These are phyloP conservation scores for Anorthoa munda DNA, from an alignment of 2,888 invertebrate species.

Conservation along the genomic window DNA sequence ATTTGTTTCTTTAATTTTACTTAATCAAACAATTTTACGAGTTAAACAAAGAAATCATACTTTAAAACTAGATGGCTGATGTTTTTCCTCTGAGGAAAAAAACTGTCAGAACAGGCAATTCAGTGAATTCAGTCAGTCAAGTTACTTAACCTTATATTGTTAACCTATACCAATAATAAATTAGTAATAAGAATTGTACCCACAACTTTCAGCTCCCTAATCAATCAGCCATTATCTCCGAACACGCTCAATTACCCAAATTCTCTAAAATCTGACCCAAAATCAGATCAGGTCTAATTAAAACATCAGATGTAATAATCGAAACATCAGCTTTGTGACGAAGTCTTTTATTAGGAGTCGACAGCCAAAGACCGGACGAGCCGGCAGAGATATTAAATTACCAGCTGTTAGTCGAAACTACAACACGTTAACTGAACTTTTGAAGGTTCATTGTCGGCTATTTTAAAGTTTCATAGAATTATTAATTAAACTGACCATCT, in stretches of 20 bases:
- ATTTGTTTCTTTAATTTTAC: too few species aligned
- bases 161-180: too few species aligned
- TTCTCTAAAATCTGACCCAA: constrained; percentile 3
- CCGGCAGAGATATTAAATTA: constrained; percentile 30
- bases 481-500: too few species aligned
- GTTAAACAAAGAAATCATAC: too few species aligned
- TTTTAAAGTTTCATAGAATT: not conserved
- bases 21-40: too few species aligned
- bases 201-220: too few species aligned
- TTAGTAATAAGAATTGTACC: too few species aligned
- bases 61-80: too few species aligned
- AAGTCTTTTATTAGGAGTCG: constrained; percentile 34
- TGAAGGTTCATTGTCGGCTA: not conserved
- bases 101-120: too few species aligned
- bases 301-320: constrained; percentile 39
- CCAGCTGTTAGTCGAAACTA: constrained; percentile 26
- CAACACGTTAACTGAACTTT: not conserved
- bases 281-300: constrained; percentile 30
- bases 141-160: too few species aligned
- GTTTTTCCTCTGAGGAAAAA: too few species aligned
- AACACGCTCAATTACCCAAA: constrained; percentile 7
- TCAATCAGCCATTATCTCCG: not conserved
- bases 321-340: constrained; percentile 13
- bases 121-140: too few species aligned
- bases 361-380: constrained; percentile 7